Percentiles rank a stretch among this genome's conserved stretches.
Conservation (phyloP, 1,140 invertebrate genomes). For the Drosophila ogumai region DNA sequence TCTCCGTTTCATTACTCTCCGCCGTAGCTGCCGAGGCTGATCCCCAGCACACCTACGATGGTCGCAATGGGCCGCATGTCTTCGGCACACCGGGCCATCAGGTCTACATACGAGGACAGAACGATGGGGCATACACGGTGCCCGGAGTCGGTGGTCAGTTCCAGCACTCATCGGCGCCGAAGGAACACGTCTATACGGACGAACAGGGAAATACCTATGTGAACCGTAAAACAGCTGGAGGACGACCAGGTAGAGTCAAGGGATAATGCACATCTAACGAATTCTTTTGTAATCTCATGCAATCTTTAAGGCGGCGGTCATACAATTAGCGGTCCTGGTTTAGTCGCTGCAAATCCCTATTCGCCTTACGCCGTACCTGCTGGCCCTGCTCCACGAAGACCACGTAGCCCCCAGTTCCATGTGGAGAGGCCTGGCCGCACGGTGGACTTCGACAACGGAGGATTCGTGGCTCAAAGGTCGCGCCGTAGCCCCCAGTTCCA, state of each 20-base stretch:
- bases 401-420: conserved; percentile 20
- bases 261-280: background rate
- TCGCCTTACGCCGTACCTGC: background rate
- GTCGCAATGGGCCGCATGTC: conserved; percentile 48
- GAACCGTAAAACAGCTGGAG: conserved; percentile 6
- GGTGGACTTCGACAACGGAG: conserved; percentile 14
- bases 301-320: conserved; percentile 3
- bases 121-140: conserved; percentile 41
- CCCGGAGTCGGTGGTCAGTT: conserved; percentile 52
- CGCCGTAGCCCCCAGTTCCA: conserved; percentile 15
- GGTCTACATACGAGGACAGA: conserved; percentile 57
- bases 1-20: background rate
- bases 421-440: conserved; percentile 28
- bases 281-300: background rate
- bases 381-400: background rate
- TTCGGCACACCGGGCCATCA: conserved; percentile 46
- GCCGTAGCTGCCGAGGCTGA: conserved; percentile 19
- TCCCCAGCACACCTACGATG: conserved; percentile 44
- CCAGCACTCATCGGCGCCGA: conserved; percentile 20
- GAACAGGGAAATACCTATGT: conserved; percentile 47
- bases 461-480: conserved; percentile 12
- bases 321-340: conserved; percentile 32
- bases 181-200: conserved; percentile 47
- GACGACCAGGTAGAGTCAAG: conserved; percentile 5
- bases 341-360: conserved; percentile 7